phyloP scores from a whole-genome alignment of 2,888 invertebrate species.

The Drosophila neonasuta region DNA sequence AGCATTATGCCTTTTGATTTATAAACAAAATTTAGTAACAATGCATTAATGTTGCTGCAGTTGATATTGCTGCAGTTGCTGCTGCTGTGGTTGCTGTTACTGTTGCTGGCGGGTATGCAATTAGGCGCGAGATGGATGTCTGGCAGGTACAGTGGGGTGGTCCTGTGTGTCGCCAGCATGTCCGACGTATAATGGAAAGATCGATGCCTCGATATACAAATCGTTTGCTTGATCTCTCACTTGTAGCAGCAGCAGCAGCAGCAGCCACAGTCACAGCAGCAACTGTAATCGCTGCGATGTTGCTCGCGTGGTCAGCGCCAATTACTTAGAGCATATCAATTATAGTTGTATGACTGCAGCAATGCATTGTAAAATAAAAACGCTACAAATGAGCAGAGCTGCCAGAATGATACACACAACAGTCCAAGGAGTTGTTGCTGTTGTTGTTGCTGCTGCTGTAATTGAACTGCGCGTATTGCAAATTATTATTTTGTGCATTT shows the following conservation, averaged over 20 bases:
- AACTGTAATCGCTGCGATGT: slow-evolving; percentile 15
- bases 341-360: slow-evolving; percentile 75
- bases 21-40: slow-evolving; percentile 76
- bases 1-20: slow-evolving; percentile 71
- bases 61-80: slow-evolving; percentile 21
- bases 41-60: slow-evolving; percentile 57
- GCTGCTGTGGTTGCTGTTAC: slow-evolving; percentile 40
- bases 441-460: slow-evolving; percentile 53
- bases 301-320: slow-evolving; percentile 78
- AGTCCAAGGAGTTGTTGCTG: slow-evolving; percentile 42
- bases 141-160: slow-evolving; percentile 65
- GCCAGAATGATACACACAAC: slow-evolving; percentile 58
- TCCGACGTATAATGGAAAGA: slow-evolving; percentile 56
- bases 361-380: slow-evolving; percentile 64
- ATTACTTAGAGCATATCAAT: slow-evolving; percentile 79
- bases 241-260: slow-evolving; percentile 47
- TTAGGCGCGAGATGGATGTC: slow-evolving; percentile 61
- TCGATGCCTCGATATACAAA: slow-evolving; percentile 69
- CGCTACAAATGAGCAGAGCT: slow-evolving; percentile 41
- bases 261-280: slow-evolving; percentile 34
- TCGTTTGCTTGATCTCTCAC: slow-evolving; percentile 77
- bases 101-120: slow-evolving; percentile 63
- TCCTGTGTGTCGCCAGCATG: slow-evolving; percentile 74
- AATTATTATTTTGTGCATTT: slow-evolving; percentile 78
- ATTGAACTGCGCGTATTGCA: slow-evolving; percentile 79